Conservation (phyloP, 2,113 vertebrate genomes). For the Halcyon malimbica region DNA sequence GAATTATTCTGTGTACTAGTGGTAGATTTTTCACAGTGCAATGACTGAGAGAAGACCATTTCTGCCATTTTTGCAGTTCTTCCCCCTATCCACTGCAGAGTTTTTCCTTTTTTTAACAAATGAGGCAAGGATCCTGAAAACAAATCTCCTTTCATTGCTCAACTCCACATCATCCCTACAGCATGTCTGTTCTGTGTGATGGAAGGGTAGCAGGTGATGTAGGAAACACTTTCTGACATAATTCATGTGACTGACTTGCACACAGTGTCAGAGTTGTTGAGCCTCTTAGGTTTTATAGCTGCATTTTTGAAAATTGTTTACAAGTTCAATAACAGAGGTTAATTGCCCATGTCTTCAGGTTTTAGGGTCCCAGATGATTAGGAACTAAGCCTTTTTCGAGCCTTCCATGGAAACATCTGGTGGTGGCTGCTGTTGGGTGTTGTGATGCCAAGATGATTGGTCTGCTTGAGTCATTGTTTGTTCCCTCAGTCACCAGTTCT, state of each 20-base stretch:
- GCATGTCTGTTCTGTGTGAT: neutral
- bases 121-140: neutral
- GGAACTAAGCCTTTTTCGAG: neutral
- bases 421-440: neutral
- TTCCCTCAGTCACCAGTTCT: neutral
- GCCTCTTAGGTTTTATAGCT: neutral
- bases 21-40: neutral
- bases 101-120: neutral
- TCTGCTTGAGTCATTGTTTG: neutral
- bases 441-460: neutral
- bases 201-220: neutral
- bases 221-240: neutral
- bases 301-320: neutral
- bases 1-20: neutral
- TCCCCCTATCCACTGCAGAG: neutral
- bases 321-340: neutral
- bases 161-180: neutral
- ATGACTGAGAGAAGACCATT: rapidly evolving
- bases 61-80: neutral
- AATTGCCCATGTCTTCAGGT: neutral
- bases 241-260: neutral
- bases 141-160: neutral
- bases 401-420: neutral
- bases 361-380: neutral
- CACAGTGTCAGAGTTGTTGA: neutral